Base-by-base conservation (phyloP, 2,113 vertebrate species). In the Prunella fulvescens region DNA sequence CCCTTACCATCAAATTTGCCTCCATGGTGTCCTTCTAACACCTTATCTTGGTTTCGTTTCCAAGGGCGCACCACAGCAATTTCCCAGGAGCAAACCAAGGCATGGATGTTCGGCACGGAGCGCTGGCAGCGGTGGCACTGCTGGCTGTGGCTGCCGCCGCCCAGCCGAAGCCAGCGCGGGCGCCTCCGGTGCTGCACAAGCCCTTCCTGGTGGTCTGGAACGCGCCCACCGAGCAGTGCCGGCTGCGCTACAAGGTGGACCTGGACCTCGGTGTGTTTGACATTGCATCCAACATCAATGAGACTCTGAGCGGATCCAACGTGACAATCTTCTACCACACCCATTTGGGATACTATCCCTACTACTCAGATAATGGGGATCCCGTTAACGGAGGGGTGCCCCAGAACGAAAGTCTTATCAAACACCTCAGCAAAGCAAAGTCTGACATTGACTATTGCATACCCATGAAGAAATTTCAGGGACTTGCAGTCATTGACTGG, bases 141-240 rank as follows among this genome's bases (percentile, higher is more conserved):
- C 67, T 97, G 11, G 19, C 81, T 62, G 11, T 31, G 91, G 93
- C 66, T 37, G 39, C 57, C 42, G 97, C 93, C 1, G 91, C 91
- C 14, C 90, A 92, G 76, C 77, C 62, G 1, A 99, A 98, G 84
- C 98, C 98, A 1, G 92, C 98, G n/a, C 97, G 47, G 51, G 96
- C 90, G 4, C 98, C 98, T 48, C 69, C 99, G 83, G 95, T 98
- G 40, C 97, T 97, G 57, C 96, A 98, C 76, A 98, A 98, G 37
- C 99, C 99, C 8, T 99, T 99, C 90, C 54, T 98, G 74, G 97
- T 99, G 1, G 96, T 99, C 20, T 99, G 99, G 99, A 99, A 99
- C 0, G 98, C 98, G 3, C 98, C 99, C 0, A 99, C 98, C 0
- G 96, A 98, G 83, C 97, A 98, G 69, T 99, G 99, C 91, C 97